Percentiles rank a stretch among this genome's conserved stretches.
These are phyloP conservation scores for Pseudopodoces humilis DNA, from an alignment of 2,113 vertebrate species.

Conservation along the genomic window DNA sequence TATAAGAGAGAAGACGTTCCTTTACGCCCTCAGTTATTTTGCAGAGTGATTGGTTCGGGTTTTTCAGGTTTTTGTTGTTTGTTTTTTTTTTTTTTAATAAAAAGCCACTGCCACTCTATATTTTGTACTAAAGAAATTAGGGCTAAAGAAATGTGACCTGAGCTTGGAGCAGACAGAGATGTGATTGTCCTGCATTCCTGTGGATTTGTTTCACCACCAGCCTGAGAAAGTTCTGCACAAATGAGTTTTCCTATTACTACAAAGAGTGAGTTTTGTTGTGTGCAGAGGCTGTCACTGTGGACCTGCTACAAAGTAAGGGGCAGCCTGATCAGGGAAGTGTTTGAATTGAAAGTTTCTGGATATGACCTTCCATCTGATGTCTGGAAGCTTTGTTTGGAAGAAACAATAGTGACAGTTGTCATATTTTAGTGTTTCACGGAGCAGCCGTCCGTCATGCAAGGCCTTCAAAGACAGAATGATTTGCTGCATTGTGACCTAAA, in stretches of 20 bases:
- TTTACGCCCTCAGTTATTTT: background rate
- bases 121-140: background rate
- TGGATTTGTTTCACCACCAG: background rate
- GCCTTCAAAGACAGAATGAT: background rate
- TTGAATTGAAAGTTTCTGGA: background rate
- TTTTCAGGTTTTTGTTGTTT: background rate
- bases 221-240: background rate
- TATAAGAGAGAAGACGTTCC: background rate
- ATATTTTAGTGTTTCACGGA: background rate
- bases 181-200: rapidly evolving
- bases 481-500: background rate
- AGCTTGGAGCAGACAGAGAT: background rate
- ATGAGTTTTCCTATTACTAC: background rate
- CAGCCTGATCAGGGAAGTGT: background rate
- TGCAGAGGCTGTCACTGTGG: background rate
- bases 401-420: background rate
- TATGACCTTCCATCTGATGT: background rate
- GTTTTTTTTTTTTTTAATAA: background rate
- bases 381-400: background rate
- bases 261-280: background rate
- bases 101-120: background rate
- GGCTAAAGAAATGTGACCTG: background rate
- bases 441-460: background rate
- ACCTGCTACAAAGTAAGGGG: background rate
- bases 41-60: background rate